Evolutionary conservation across 2,113 vertebrate species (phyloP).

Genomic region (Strigops habroptila): DNA sequence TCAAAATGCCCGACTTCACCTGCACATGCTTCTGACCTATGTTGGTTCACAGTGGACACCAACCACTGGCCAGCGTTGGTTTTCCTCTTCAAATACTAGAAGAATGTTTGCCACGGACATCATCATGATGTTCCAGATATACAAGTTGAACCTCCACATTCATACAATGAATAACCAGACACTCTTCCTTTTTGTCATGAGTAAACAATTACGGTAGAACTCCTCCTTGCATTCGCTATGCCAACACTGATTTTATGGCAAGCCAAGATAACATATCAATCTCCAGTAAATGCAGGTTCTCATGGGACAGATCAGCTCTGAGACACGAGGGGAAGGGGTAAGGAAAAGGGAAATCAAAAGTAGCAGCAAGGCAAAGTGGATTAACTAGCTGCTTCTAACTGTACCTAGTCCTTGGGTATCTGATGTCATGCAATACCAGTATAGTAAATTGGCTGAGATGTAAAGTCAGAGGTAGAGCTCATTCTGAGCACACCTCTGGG

Average conservation of each 20-base stretch:
- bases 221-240: not conserved
- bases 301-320: not conserved
- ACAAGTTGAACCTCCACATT: not conserved
- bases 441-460: not conserved
- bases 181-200: not conserved
- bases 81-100: not conserved
- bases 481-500: not conserved
- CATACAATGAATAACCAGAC: not conserved
- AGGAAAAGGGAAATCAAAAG: slow-evolving; percentile 9
- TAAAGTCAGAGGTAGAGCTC: not conserved
- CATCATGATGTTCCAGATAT: not conserved
- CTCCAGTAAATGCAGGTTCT: slow-evolving; percentile 1
- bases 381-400: not conserved
- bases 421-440: not conserved
- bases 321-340: not conserved
- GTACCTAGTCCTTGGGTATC: not conserved
- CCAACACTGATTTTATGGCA: not conserved
- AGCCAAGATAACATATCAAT: slow-evolving; percentile 5
- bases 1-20: not conserved
- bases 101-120: not conserved
- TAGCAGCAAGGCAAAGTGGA: not conserved
- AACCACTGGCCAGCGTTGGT: not conserved
- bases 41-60: not conserved
- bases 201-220: not conserved
- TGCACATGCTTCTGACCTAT: not conserved